Evolutionary conservation across 2,113 vertebrate species (phyloP).

Genomic region (Trogon melanurus): DNA sequence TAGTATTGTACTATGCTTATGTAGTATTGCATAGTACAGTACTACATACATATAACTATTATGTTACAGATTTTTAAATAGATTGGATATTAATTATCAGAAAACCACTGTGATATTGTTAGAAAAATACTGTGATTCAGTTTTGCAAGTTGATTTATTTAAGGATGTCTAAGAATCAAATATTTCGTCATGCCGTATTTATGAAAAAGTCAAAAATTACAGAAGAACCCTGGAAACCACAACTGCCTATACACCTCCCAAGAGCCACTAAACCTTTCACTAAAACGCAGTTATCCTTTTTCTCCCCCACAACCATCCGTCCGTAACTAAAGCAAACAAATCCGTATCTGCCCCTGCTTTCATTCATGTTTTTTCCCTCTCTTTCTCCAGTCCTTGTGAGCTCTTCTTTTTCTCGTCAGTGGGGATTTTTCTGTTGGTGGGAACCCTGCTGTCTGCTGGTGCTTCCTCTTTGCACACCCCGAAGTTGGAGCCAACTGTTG

Average conservation of each 20-base stretch:
- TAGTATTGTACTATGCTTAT: background rate
- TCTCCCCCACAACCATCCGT: background rate
- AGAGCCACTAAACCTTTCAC: background rate
- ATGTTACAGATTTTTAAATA: background rate
- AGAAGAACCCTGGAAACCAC: background rate
- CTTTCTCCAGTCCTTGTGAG: background rate
- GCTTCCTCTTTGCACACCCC: background rate
- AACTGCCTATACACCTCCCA: background rate
- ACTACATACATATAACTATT: background rate
- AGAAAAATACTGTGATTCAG: background rate
- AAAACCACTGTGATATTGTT: background rate
- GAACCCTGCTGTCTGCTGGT: background rate
- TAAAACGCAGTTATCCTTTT: background rate
- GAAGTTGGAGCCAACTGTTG: background rate
- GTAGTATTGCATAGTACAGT: too few species aligned
- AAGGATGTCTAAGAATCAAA: background rate
- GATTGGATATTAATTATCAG: background rate
- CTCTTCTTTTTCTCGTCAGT: background rate
- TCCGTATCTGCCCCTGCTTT: background rate
- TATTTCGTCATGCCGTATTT: background rate
- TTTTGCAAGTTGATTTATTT: background rate
- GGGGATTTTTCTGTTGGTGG: background rate
- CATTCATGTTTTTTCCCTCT: background rate
- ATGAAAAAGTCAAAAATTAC: background rate
- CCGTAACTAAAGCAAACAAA: background rate